phyloP scores from a whole-genome alignment of 2,797 vertebrate species.

The Myiotriccus ornatus region DNA sequence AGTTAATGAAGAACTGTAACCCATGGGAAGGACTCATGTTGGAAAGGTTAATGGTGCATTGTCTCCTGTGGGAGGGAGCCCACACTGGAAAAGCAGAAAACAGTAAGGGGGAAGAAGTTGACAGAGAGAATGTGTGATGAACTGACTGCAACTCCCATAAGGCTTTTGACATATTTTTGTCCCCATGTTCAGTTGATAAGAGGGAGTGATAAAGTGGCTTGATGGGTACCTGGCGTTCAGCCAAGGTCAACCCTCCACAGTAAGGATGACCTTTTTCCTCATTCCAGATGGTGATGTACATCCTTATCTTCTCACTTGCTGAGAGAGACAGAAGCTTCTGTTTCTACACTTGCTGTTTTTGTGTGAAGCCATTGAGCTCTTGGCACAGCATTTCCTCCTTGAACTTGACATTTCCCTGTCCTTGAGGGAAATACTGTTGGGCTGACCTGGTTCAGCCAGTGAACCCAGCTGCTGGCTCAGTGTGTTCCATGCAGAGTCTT shows the following conservation, averaged over 20 bases:
- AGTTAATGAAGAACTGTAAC: not conserved
- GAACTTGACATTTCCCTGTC: conserved; percentile 20
- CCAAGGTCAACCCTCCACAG: not conserved
- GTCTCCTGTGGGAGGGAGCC: not conserved
- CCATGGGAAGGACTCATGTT: fast-evolving
- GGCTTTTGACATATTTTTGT: not conserved
- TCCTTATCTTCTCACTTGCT: not conserved
- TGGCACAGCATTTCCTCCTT: not conserved
- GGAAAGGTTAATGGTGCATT: fast-evolving
- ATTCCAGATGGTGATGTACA: not conserved
- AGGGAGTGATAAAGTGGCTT: not conserved
- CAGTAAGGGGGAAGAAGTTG: fast-evolving
- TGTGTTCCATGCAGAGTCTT: not conserved
- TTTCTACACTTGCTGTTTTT: not conserved
- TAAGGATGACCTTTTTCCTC: not conserved
- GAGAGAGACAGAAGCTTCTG: not conserved
- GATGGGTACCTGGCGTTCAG: not conserved
- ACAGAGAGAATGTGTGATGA: not conserved
- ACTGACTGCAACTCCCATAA: fast-evolving
- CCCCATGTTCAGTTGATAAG: not conserved
- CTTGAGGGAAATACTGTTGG: not conserved
- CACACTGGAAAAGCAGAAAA: fast-evolving
- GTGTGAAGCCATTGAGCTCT: not conserved
- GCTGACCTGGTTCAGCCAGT: not conserved
- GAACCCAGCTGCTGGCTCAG: not conserved